Base-by-base conservation (phyloP, 1,140 invertebrate species). In the Stegodyphus mimosarum region DNA sequence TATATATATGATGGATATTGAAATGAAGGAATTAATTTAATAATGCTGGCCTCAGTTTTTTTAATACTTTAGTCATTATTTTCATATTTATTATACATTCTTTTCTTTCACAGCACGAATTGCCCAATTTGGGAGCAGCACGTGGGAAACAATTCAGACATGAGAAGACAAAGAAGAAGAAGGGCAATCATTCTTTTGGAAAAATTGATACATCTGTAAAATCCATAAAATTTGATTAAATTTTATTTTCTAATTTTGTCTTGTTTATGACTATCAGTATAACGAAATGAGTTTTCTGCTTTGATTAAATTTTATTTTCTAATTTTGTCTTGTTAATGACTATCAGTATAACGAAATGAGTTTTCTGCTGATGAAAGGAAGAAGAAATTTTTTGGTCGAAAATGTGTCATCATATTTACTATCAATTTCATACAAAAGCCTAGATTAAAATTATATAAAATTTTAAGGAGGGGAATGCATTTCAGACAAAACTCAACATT, bases 141-240 rank as follows among this genome's bases (percentile, higher is more conserved):
- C 70, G 50, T 66, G 80, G 80, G 6, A 83, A 67, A 33, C 49
- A 74, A 15, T 83, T 83, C 50, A 73, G 80, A 66, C 80, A 83
- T 66, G 80, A 83, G 15, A 83, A 83, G 18, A 83, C 80, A 51
- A 83, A 83, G 55, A 83, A 83, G 63, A 81, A 81, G 55, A 73
- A 66, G 53, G 49, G 55, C n/a, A 66, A 64, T 66, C 48, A 74
- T 10, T 63, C 78, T 33, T 71, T 81, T 52, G 80, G 80, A 48
- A 83, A 83, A 67, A 74, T 83, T 53, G 80, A 83, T n/a, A 75
- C 53, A 72, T 74, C 70, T 66, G 80, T 74, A 33, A 83, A 74
- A 74, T 83, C 80, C 7, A 83, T 83, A 51, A 48, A 6, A 66
- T 83, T 83, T 66, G 70, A 73, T 73, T 67, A 79, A 77, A 11